Evolutionary conservation across 2,888 invertebrate species (phyloP).

Genomic region (Kryphioiulus occultus): DNA sequence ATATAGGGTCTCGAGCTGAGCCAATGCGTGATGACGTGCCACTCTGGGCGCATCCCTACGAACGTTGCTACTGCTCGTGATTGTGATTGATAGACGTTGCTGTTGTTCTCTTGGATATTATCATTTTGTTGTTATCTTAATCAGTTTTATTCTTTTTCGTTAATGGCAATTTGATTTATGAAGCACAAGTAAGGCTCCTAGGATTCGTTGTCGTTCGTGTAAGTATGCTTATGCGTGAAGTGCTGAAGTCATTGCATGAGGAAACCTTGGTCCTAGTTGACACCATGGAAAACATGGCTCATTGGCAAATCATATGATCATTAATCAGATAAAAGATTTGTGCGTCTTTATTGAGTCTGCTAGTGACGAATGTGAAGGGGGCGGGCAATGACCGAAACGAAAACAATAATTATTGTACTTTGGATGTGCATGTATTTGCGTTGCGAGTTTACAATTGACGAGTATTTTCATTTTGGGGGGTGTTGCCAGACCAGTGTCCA

Average conservation of each 20-base stretch:
- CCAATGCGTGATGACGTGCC: neutral
- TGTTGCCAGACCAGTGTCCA: neutral
- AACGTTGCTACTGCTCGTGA: too few species aligned
- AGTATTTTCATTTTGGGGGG: neutral
- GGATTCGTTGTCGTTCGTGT: neutral
- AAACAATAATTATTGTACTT: neutral
- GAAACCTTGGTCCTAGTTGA: neutral
- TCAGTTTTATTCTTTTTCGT: neutral
- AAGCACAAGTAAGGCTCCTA: neutral
- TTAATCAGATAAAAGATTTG: neutral
- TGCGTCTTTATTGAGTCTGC: neutral
- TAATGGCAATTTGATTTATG: neutral
- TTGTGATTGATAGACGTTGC: too few species aligned
- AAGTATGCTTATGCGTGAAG: neutral
- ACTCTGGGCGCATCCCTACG: neutral
- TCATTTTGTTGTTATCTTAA: too few species aligned
- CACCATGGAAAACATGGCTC: neutral
- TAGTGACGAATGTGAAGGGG: neutral
- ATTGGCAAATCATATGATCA: slow-evolving; percentile 22
- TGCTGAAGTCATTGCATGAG: neutral
- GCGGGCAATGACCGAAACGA: neutral
- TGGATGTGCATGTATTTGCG: neutral
- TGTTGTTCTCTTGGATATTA: too few species aligned
- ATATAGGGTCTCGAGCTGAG: neutral
- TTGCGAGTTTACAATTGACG: neutral